Base-by-base conservation (phyloP, 2,113 vertebrate genomes). In the Mola mola region DNA sequence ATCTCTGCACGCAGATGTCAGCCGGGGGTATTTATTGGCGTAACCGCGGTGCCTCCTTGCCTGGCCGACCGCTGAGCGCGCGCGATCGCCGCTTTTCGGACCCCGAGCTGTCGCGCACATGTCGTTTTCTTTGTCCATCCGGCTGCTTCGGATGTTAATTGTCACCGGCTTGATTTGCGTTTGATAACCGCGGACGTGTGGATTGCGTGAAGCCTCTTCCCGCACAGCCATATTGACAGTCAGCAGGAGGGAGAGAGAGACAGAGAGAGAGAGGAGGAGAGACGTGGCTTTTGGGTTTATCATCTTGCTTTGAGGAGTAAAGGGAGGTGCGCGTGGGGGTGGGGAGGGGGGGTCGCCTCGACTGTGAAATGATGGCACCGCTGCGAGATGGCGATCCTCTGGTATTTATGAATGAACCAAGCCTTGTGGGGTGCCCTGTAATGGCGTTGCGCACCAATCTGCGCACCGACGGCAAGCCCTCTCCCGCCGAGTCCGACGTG, bases 381-480 rank as follows among this genome's bases (percentile, higher is more conserved):
- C 81, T 73, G 81, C 34, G 86, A 86, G 82, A 89, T 88, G 82
- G 82, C 86, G 86, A 87, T 88, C 81, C 83, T 87, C 77, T 59
- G 87, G 76, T 90, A 90, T 91, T 92, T 91, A 90, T 91, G 89
- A 92, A 91, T 91, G 90, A 89, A 89, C 75, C 74, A 8, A 33
- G 60, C 53, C 29, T 81, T 86, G 82, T 73, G 52, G 73, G 81
- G 53, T 79, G 78, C 52, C 76, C 80, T 83, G 75, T 86, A 87
- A 89, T 89, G 86, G 89, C 87, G 88, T 28, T 86, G 79, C 74
- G 76, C 78, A 85, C 76, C 69, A 75, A 77, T 78, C 65, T 83
- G 73, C 73, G 57, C 74, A 64, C 46, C 59, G 40, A 71, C 65
- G 37, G 40, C 66, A 33, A 68, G 44, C 46, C 40, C 66, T 41